Base-by-base conservation (phyloP, 2,113 vertebrate genomes). In the Hippocampus abdominalis region DNA sequence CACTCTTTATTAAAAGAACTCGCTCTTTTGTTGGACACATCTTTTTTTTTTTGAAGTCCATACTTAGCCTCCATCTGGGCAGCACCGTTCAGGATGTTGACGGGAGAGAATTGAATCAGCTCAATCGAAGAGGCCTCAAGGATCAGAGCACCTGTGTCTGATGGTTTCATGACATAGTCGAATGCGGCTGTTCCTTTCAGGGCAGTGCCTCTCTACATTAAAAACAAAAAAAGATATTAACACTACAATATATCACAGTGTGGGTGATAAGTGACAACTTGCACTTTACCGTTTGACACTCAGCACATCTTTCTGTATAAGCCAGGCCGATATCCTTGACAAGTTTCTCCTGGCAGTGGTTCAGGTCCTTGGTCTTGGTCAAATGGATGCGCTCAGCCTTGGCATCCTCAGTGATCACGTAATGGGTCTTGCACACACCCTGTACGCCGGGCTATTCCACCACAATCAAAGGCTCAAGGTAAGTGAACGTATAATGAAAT, bases 371-470 rank as follows among this genome's bases (percentile, higher is more conserved):
- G 39, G 91, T 90, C 81, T 93, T 96, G 51, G 81, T 93, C 42
- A 94, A 25, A 44, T 68, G n/a, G 59, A 89, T 53, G 18, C 83
- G 66, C 0, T 82, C 60, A 0, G 84, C 88, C 81, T 89, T 91
- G 42, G 2, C 54, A 27, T 94, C 90, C 65, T 95, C 93, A 81
- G 80, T 92, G 80, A 94, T 87, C 63, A 91, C 15, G 0, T 95
- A 95, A 56, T 89, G 87, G 1, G 94, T 93, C 36, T 91, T 91
- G 85, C 95, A 97, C 63, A 94, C 83, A 56, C 95, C 95, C 49
- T 92, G 93, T 71, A 81, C 72, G 64, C 94, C 93, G 86, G 84
- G 75, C 95, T 96, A 66, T 20, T 70, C 51, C 51, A 71, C 18
- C 74, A 12, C 71, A 63, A 40, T 27, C 16, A 44, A 57, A 60